Evolutionary conservation across 2,797 vertebrate genomes (phyloP), one percentile per base, ranked within the genome.

Genomic region (Onychomys torridus): DNA sequence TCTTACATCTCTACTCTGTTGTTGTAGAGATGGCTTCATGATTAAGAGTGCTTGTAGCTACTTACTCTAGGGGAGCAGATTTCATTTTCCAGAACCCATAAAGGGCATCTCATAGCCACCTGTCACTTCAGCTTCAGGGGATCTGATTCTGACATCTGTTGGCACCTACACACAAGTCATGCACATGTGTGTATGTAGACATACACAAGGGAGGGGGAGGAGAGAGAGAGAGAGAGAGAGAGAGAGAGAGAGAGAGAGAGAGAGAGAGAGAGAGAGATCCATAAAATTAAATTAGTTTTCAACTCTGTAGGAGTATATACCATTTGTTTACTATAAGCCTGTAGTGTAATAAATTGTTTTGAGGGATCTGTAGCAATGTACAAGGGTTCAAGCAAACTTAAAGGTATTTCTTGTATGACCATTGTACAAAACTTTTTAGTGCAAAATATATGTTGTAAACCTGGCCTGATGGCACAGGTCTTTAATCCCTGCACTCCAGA

Each of bases 261-360:
- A 65, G 12, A 34, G 14, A 19, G 67, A 8, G 9, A 27, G 71
- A 43, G 23, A 32, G 32, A 17, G 5, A 81, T 4, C 29, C 3
- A 25, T 59, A 40, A 83, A 82, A 59, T 27, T 4, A 16, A 59
- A 59, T n/a, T 17, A n/a, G 12, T 82, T 6, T 59, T 27, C 7
- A 82, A 9, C 7, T 37, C 5, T 27, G 4, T 25, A 55, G 34
- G 1, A 0, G 8, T 17, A 61, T 17, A 55, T 4, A 43, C 2
- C 29, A 16, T 34, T 32, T 78, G 8, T 32, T 77, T 14, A 10
- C 49, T 49, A 49, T 49, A 77, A 77, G 27, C 8, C 0, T 49
- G 6, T 5, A 27, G 23, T 75, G 5, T 14, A 43, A 43, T 13
- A 75, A 25, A 75, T 43, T 78, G 23, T 17, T 78, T 52, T 78